Evolutionary conservation across 2,797 vertebrate genomes (phyloP).

Genomic region (Sebastolobus altivelis): DNA sequence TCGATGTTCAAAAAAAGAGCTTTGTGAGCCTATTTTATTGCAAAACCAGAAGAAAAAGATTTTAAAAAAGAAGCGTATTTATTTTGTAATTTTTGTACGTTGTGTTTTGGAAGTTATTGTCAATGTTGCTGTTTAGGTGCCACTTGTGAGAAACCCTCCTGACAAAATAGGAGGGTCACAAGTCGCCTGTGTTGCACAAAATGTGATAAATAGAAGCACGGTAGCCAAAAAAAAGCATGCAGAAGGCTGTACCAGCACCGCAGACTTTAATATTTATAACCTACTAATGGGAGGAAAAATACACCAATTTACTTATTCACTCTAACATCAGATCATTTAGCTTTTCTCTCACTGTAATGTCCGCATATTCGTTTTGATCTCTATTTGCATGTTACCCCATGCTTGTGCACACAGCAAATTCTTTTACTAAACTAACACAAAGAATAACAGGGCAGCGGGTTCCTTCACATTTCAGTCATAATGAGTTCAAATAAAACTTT

Average conservation of each 20-base stretch:
- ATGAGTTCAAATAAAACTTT: slow-evolving; percentile 75
- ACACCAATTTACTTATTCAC: slow-evolving; percentile 26
- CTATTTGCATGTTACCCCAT: slow-evolving; percentile 61
- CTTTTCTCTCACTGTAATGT: slow-evolving; percentile 45
- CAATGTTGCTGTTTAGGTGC: slow-evolving; percentile 56
- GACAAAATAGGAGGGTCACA: neutral
- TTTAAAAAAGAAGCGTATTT: slow-evolving; percentile 48
- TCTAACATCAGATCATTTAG: slow-evolving; percentile 25
- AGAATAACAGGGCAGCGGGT: slow-evolving; percentile 33
- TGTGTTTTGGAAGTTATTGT: slow-evolving; percentile 55
- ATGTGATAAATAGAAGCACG: slow-evolving; percentile 63
- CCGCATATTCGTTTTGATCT: slow-evolving; percentile 33
- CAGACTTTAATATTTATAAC: slow-evolving; percentile 51
- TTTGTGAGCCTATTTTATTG: slow-evolving; percentile 49
- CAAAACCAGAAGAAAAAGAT: slow-evolving; percentile 30
- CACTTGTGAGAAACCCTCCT: slow-evolving; percentile 43
- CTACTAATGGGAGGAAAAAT: slow-evolving; percentile 33
- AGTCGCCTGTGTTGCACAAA: slow-evolving; percentile 58
- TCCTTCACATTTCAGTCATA: slow-evolving; percentile 66
- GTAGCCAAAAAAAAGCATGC: slow-evolving; percentile 72
- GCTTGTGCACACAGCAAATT: slow-evolving; percentile 38
- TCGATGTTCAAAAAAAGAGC: slow-evolving; percentile 34
- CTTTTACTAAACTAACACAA: slow-evolving; percentile 49
- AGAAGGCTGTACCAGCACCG: slow-evolving; percentile 45
- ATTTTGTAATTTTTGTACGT: slow-evolving; percentile 72